Percentiles rank a stretch among this genome's conserved stretches.
Conservation (phyloP, 1,140 invertebrate genomes). For the Homalodisca vitripennis region DNA sequence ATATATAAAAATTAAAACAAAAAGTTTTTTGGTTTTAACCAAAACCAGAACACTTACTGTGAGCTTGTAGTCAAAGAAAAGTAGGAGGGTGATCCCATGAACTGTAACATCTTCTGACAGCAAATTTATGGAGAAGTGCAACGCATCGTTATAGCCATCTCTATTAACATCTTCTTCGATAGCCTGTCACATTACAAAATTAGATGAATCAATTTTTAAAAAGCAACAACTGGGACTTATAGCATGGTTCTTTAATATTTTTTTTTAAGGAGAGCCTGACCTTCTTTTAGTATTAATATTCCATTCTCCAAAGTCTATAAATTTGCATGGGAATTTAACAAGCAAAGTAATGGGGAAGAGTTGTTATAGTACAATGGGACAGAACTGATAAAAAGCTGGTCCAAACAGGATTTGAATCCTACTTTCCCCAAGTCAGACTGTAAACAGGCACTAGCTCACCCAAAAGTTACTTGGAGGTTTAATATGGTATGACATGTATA, state of each 20-base stretch:
- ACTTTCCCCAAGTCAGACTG: too few relatives aligned
- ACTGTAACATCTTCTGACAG: background rate
- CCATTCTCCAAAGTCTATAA: background rate
- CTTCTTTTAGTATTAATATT: background rate
- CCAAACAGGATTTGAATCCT: too few relatives aligned
- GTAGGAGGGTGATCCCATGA: background rate
- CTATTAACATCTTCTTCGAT: background rate
- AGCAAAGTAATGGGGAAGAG: background rate
- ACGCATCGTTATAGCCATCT: background rate
- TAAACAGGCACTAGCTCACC: too few relatives aligned
- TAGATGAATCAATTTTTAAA: too few relatives aligned
- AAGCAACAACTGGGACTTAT: background rate
- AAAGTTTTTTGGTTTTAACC: background rate
- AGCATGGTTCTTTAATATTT: background rate
- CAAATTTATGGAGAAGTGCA: background rate
- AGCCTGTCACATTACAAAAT: too few relatives aligned
- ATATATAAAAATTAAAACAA: background rate
- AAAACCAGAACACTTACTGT: background rate
- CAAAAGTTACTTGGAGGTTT: too few relatives aligned
- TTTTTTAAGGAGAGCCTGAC: background rate
- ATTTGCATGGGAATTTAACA: background rate
- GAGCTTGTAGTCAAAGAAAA: background rate
- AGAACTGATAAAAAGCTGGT: too few relatives aligned
- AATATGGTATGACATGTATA: too few relatives aligned
- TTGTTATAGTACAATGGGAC: too few relatives aligned